Evolutionary conservation across 2,888 invertebrate genomes (phyloP).

Genomic region (Busseola fusca): DNA sequence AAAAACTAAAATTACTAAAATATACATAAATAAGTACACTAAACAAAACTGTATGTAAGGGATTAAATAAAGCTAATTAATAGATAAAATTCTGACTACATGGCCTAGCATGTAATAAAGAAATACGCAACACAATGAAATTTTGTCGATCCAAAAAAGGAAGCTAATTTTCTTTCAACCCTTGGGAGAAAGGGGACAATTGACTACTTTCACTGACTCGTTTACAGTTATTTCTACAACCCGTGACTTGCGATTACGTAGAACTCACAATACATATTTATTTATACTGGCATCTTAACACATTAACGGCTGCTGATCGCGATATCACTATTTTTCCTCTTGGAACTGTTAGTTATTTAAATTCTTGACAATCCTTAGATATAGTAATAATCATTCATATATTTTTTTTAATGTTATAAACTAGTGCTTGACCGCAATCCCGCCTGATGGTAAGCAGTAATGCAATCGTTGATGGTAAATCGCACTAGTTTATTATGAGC

Average conservation of each 20-base stretch:
- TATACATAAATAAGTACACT: not conserved
- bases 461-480: too few relatives aligned
- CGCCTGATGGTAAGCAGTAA: too few relatives aligned
- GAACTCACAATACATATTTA: slow-evolving; percentile 44
- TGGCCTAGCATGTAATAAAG: not conserved
- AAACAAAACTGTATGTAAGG: not conserved
- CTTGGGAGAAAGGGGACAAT: not conserved
- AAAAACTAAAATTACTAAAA: not conserved
- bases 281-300: slow-evolving; percentile 48
- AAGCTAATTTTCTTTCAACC: not conserved
- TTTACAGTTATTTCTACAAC: slow-evolving; percentile 34
- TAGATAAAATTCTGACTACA: not conserved
- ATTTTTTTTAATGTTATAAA: too few relatives aligned
- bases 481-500: too few relatives aligned
- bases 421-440: too few relatives aligned
- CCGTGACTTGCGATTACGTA: slow-evolving; percentile 13
- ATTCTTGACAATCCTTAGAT: slow-evolving; percentile 8
- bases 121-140: not conserved
- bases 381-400: too few relatives aligned
- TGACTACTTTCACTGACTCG: slow-evolving; percentile 13
- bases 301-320: slow-evolving; percentile 20
- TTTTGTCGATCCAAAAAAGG: not conserved
- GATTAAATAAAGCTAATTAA: not conserved
- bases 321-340: slow-evolving; percentile 38
- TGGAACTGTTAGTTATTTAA: not conserved